Conservation (phyloP, 2,797 vertebrate genomes). For the Pogoniulus pusillus region DNA sequence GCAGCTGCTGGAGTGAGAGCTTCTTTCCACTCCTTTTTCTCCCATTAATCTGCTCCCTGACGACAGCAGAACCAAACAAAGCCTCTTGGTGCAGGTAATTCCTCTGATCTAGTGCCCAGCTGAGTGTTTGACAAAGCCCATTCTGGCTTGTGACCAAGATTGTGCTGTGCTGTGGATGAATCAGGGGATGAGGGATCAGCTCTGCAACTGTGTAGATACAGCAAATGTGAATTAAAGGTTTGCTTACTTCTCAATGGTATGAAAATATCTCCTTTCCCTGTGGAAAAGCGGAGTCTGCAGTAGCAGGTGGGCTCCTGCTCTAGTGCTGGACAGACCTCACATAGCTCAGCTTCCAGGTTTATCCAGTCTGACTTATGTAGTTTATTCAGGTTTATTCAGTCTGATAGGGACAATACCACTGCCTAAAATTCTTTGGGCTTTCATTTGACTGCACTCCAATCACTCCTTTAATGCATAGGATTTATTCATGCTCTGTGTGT, state of each 20-base stretch:
- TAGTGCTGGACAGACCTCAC: neutral
- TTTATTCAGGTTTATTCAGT: neutral
- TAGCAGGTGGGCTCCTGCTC: neutral
- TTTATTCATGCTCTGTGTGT: neutral
- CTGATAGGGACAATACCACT: neutral
- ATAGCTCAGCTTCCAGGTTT: neutral
- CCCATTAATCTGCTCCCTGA: constrained; percentile 9
- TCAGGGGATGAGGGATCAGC: neutral
- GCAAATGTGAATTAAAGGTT: neutral
- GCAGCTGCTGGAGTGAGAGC: neutral
- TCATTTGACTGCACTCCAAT: neutral
- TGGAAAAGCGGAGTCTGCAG: neutral
- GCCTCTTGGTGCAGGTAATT: constrained; percentile 10
- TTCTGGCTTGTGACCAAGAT: constrained; percentile 17
- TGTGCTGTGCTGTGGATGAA: neutral
- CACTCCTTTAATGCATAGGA: neutral
- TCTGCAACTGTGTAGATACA: neutral
- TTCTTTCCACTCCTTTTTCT: constrained; percentile 39
- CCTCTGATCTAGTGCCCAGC: neutral
- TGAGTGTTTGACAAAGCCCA: constrained; percentile 11
- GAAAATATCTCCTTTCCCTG: neutral
- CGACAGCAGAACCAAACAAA: constrained; percentile 39
- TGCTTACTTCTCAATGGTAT: accelerated
- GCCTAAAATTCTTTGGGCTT: neutral
- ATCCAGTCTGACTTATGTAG: neutral